phyloP scores from a whole-genome alignment of 2,113 vertebrate genomes.

The Spermophilus dauricus region DNA sequence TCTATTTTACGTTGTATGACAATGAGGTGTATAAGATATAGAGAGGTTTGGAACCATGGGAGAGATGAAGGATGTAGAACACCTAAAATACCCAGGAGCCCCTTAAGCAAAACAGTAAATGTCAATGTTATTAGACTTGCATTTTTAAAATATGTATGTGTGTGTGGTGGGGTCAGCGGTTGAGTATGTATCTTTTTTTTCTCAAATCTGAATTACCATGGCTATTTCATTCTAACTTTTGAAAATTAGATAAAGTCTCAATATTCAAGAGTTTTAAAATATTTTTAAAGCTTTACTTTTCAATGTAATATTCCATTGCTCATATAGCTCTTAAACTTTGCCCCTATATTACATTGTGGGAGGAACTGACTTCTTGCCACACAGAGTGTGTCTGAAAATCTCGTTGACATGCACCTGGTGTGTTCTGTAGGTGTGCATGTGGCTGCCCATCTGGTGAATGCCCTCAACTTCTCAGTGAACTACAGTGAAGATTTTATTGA shows the following conservation, averaged over 20 bases:
- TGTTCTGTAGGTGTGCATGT: constrained; percentile 93
- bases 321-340: neutral
- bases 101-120: neutral
- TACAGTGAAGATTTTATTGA: constrained; percentile 94
- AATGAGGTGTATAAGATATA: neutral
- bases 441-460: constrained; percentile 95
- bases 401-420: constrained; percentile 49
- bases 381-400: neutral
- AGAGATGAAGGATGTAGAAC: neutral
- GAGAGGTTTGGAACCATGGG: neutral
- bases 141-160: neutral
- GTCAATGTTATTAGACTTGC: neutral
- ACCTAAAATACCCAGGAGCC: neutral
- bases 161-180: neutral
- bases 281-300: constrained; percentile 31
- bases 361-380: neutral
- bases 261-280: neutral
- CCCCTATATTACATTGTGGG: neutral
- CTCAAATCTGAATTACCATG: neutral
- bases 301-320: neutral
- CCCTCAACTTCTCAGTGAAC: constrained; percentile 94
- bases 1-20: neutral
- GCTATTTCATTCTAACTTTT: constrained; percentile 20
- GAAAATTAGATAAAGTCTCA: neutral
- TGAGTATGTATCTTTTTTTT: neutral